Evolutionary conservation across 2,797 vertebrate genomes (phyloP), one percentile per base, ranked within the genome.

Genomic region (Chaetodon trifasciatus): DNA sequence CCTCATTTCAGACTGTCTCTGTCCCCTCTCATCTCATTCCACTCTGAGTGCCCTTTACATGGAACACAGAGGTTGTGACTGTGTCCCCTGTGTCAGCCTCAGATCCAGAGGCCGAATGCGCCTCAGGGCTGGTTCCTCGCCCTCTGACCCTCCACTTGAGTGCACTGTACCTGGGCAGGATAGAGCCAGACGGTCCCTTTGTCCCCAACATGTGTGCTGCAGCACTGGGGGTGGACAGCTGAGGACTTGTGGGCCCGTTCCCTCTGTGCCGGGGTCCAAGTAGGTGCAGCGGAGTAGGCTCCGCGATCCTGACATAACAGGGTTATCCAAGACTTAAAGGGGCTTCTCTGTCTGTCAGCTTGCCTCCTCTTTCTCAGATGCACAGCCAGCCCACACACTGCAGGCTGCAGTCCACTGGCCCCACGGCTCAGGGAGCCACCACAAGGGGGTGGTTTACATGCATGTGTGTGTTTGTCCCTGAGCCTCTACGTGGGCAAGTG

Each of bases 401-500:
- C 91, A 92, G 93, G 91, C 94, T 91, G 85, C 88, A 90, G 87
- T 92, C 91, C 91, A 88, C 86, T 89, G 87, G 92, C 94, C 92
- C 84, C 87, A 76, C 91, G 93, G 93, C 93, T 89, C 91, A 83
- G 90, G 94, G 90, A 90, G 91, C 92, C 91, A 89, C 93, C 89
- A 62, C 47, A 71, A 88, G 91, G 91, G 90, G 92, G 93, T 84
- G 92, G 90, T 87, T 90, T 90, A 75, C 58, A 16, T 88, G 81
- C 69, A 44, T 84, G 75, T 81, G 68, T 81, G 72, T 83, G 85
- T 74, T 66, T 92, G 91, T 93, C 78, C 78, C 83, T 88, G 88
- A 88, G 90, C 77, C 65, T 86, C 65, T 89, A 81, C 66, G 91
- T 93, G 90, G 85, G 92, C 82, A 88, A 81, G 83, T 83, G 82